Conservation (phyloP, 2,113 vertebrate genomes). For the Clinocottus analis region DNA sequence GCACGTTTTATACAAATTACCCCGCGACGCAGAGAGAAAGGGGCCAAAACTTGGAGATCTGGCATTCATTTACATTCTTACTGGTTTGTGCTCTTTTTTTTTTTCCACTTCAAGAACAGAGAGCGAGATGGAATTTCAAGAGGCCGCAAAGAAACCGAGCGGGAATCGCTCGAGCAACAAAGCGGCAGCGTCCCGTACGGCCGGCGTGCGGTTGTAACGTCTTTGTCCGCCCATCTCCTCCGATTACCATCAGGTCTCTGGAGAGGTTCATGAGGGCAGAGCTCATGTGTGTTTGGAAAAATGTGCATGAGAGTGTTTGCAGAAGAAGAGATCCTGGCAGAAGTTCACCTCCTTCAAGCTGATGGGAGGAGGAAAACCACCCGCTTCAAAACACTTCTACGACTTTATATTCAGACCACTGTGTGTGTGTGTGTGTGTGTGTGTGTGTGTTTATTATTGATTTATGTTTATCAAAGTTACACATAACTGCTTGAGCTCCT, state of each 20-base stretch:
- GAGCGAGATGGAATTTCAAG: slow-evolving; percentile 69
- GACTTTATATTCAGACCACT: background rate
- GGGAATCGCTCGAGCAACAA: slow-evolving; percentile 54
- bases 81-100: slow-evolving; percentile 52
- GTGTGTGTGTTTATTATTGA: background rate
- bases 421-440: background rate
- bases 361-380: background rate
- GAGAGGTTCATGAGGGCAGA: slow-evolving; percentile 39
- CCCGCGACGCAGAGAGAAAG: slow-evolving; percentile 30
- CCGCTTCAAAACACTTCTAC: background rate
- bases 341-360: background rate
- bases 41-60: slow-evolving; percentile 61
- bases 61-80: slow-evolving; percentile 78
- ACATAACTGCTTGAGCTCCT: background rate
- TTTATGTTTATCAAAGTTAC: background rate
- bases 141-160: slow-evolving; percentile 64
- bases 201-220: slow-evolving; percentile 56
- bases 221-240: slow-evolving; percentile 68
- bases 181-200: slow-evolving; percentile 40
- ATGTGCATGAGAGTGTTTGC: slow-evolving; percentile 20
- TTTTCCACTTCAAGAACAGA: slow-evolving; percentile 44
- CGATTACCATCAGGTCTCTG: slow-evolving; percentile 70
- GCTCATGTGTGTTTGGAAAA: slow-evolving; percentile 23
- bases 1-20: slow-evolving; percentile 60
- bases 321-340: background rate